Evolutionary conservation across 1,140 invertebrate species (phyloP).

Genomic region (Ostrea denselamellosa): DNA sequence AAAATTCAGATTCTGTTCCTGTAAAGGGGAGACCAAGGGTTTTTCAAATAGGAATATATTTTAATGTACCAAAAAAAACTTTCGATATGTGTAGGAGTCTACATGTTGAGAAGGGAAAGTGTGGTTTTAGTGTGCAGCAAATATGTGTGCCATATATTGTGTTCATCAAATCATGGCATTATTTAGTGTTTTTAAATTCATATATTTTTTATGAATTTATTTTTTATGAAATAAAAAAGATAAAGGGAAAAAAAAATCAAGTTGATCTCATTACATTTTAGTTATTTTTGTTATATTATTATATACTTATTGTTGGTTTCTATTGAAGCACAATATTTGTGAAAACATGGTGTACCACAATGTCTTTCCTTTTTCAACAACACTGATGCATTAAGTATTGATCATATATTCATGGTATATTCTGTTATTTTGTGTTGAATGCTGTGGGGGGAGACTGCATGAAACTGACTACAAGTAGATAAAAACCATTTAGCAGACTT

Average conservation of each 20-base stretch:
- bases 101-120: constrained; percentile 49
- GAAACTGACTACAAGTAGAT: too few relatives aligned
- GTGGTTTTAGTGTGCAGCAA: constrained; percentile 43
- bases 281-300: constrained; percentile 40
- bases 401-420: background rate
- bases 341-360: constrained; percentile 43
- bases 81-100: background rate
- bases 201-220: constrained; percentile 41
- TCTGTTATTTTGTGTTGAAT: background rate
- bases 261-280: constrained; percentile 42
- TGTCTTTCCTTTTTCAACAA: constrained; percentile 54
- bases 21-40: background rate
- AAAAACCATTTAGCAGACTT: too few relatives aligned
- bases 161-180: constrained; percentile 37
- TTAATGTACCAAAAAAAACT: too few relatives aligned
- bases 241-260: constrained; percentile 37
- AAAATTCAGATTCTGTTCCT: background rate
- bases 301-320: constrained; percentile 31
- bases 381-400: background rate
- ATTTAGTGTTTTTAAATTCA: constrained; percentile 31
- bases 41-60: too few relatives aligned
- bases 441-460: too few relatives aligned
- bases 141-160: constrained; percentile 40
- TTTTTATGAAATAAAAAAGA: constrained; percentile 3
- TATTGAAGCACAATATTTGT: constrained; percentile 48